Conservation (phyloP, 2,113 vertebrate genomes). For the Pachyramphus minor region DNA sequence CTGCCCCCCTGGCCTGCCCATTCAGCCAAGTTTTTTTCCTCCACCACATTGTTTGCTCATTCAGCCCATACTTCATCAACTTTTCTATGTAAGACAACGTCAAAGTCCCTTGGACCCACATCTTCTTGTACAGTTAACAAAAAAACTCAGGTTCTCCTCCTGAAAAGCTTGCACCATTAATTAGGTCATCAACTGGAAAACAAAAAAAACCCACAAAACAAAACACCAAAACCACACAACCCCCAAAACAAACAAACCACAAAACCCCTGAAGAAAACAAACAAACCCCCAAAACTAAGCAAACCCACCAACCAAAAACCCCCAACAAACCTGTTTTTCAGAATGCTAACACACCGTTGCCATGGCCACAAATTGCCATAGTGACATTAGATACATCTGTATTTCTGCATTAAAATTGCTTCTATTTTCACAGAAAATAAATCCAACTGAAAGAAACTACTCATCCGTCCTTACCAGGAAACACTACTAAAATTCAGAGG, state of each 20-base stretch:
- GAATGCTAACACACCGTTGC: constrained; percentile 29
- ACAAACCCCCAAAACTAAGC: not conserved
- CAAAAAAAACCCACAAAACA: not conserved
- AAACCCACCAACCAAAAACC: not conserved
- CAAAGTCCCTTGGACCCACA: not conserved
- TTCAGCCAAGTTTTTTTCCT: not conserved
- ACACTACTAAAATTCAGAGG: not conserved
- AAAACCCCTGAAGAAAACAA: not conserved
- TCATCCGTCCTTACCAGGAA: not conserved
- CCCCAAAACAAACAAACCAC: not conserved
- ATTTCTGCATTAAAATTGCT: constrained; percentile 33
- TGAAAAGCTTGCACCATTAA: not conserved
- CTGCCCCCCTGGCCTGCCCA: not conserved
- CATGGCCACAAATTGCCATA: constrained; percentile 41
- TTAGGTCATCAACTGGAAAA: not conserved
- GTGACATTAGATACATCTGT: constrained; percentile 42
- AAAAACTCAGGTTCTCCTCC: not conserved
- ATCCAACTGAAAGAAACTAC: not conserved
- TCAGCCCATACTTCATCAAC: not conserved
- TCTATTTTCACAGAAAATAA: not conserved
- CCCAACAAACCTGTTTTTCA: not conserved
- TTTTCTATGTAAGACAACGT: not conserved
- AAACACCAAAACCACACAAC: not conserved
- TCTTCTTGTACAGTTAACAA: not conserved
- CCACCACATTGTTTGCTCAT: not conserved